Percentiles rank a stretch among this genome's conserved stretches.
These are phyloP conservation scores for Drosophila heteroneura DNA, from an alignment of 2,888 invertebrate genomes.

Conservation along the genomic window DNA sequence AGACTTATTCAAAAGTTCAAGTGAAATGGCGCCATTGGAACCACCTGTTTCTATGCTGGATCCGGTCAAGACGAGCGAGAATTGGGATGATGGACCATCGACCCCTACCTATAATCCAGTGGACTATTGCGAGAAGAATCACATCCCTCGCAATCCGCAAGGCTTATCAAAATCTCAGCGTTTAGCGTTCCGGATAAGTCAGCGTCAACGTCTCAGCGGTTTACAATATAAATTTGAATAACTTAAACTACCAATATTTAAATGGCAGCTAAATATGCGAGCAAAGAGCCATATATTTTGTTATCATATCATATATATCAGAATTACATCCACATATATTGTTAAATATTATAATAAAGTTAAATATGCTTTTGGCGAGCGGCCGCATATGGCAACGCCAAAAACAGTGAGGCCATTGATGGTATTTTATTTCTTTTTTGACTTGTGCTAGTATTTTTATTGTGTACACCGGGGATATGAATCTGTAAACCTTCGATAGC, in stretches of 20 bases:
- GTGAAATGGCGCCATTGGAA: constrained; percentile 47
- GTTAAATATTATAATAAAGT: background rate
- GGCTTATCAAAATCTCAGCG: constrained; percentile 53
- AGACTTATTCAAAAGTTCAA: constrained; percentile 41
- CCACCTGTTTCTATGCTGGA: constrained; percentile 2
- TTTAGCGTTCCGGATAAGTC: constrained; percentile 63
- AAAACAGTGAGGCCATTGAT: constrained; percentile 22
- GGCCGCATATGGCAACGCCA: constrained; percentile 1
- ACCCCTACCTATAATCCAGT: constrained; percentile 40
- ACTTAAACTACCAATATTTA: background rate
- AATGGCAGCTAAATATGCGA: background rate
- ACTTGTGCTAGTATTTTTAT: constrained; percentile 18
- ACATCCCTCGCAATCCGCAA: constrained; percentile 49
- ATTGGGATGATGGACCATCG: constrained; percentile 50
- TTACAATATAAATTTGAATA: background rate
- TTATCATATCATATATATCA: background rate
- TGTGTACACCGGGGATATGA: background rate
- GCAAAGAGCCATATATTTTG: background rate
- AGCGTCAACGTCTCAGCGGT: constrained; percentile 64
- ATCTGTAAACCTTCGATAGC: background rate
- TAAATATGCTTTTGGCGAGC: background rate
- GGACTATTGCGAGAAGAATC: constrained; percentile 36
- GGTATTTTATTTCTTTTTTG: background rate
- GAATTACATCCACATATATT: background rate
- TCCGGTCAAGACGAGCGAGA: background rate